These are phyloP conservation scores for Tadarida brasiliensis DNA, from an alignment of 2,797 vertebrate genomes.

Conservation along the genomic window DNA sequence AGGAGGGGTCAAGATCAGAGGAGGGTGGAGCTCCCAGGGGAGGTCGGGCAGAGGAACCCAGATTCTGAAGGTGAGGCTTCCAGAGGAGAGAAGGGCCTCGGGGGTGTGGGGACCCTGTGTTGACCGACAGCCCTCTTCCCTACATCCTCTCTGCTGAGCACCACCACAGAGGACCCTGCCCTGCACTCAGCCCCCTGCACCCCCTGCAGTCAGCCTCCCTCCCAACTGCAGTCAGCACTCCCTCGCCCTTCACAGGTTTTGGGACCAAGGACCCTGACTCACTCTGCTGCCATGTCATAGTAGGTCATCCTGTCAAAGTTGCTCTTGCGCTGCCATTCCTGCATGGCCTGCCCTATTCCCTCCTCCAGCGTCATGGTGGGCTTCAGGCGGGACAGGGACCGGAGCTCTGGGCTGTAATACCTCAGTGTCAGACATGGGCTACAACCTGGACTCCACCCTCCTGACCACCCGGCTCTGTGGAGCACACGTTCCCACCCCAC, in stretches of 20 bases:
- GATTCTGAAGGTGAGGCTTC: background rate
- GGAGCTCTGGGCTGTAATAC: too few relatives aligned
- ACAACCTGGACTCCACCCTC: rapidly evolving
- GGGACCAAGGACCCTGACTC: constrained; percentile 35
- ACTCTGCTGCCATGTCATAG: constrained; percentile 80
- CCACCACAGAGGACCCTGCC: background rate
- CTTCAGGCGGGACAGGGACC: too few relatives aligned
- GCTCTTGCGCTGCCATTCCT: too few relatives aligned
- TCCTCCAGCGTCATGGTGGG: too few relatives aligned
- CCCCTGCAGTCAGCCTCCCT: too few relatives aligned
- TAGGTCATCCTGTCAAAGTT: constrained; percentile 77
- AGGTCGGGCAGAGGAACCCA: background rate
- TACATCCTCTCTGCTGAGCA: background rate
- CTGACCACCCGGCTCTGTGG: background rate
- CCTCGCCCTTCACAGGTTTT: too few relatives aligned
- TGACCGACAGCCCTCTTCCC: background rate
- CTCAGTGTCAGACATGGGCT: background rate
- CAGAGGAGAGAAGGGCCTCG: background rate
- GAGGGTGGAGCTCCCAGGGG: too few relatives aligned
- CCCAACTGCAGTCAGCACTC: too few relatives aligned
- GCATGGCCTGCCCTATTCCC: too few relatives aligned
- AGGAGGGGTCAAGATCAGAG: background rate
- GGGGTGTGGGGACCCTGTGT: background rate
- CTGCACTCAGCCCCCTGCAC: too few relatives aligned
- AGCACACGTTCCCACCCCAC: background rate